Percentiles rank a stretch among this genome's conserved stretches.
Conservation (phyloP, 2,888 invertebrate species). For the Philonicus albiceps region DNA sequence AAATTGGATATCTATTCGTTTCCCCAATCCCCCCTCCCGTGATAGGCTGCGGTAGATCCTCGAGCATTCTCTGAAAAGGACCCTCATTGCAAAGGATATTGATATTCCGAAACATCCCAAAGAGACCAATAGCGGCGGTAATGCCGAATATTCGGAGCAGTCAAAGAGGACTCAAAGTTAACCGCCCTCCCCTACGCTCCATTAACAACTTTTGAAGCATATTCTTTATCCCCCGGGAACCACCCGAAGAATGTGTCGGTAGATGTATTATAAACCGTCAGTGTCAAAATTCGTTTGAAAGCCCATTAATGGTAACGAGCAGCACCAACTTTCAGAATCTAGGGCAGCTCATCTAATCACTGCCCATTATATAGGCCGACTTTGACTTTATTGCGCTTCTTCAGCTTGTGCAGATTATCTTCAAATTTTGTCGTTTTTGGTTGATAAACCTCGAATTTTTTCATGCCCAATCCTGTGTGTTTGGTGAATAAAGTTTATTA, state of each 20-base stretch:
- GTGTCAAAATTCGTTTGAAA: conserved; percentile 7
- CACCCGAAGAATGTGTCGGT: background rate
- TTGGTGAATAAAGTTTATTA: background rate
- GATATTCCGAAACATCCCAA: conserved; percentile 13
- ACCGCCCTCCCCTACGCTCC: background rate
- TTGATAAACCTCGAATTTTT: background rate
- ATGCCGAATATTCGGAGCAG: background rate
- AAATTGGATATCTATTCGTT: conserved; percentile 6
- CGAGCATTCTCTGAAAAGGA: background rate
- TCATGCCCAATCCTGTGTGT: background rate
- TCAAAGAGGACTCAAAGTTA: background rate
- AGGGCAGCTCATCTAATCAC: background rate
- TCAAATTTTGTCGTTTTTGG: background rate
- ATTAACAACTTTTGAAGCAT: conserved; percentile 22
- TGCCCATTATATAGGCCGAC: background rate
- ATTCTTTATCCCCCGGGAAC: background rate
- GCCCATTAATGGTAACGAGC: conserved; percentile 14
- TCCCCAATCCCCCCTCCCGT: background rate
- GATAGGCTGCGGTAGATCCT: background rate
- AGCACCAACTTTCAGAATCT: background rate
- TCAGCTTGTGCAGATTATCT: background rate
- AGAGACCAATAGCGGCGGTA: background rate
- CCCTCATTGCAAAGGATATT: background rate
- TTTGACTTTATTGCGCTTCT: conserved; percentile 10
- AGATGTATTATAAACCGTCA: background rate